Base-by-base conservation (phyloP, 2,113 vertebrate species). In the Pontoporia blainvillei region DNA sequence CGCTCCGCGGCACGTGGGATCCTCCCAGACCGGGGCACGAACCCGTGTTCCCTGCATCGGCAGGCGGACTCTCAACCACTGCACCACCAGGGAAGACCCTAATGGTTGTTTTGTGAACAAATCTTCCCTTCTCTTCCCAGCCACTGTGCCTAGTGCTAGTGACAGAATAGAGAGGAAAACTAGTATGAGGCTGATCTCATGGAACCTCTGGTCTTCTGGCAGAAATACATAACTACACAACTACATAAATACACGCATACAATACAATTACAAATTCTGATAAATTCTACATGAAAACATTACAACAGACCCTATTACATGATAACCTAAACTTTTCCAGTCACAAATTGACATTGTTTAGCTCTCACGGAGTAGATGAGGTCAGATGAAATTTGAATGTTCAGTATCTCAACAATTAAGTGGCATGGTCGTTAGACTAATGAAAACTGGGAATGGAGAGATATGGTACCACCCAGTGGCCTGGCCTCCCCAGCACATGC, bases 401-500 rank as follows among this genome's bases (percentile, higher is more conserved):
- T 54, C n/a, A 73, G n/a, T 52, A 9, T 59, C 12, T 81, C 27
- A 49, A 9, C 36, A 15, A 20, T 81, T 76, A 39, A 61, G 27
- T 52, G 41, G 6, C 52, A 5, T 39, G 20, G 2, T 75, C n/a
- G 3, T 15, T 44, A 31, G 23, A 20, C 8, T 36, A 36, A 73
- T 36, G 25, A 25, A 36, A 67, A 8, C n/a, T 10, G 11, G 49
- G 66, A 21, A 23, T n/a, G 3, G 3, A 4, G 13, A 27, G 46
- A 8, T 18, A 1, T 1, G 13, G 25, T 10, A 31, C 57, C 1
- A 8, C 3, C n/a, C 14, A 3, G 4, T 3, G 34, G 34, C 25
- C 27, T 11, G 9, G 15, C 57, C 41, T 67, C 41, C 21, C 27
- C 17, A n/a, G 39, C 5, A 39, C 9, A 8, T 2, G 34, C 9